Base-by-base conservation (phyloP, 1,140 invertebrate species). In the Asbolus verrucosus region DNA sequence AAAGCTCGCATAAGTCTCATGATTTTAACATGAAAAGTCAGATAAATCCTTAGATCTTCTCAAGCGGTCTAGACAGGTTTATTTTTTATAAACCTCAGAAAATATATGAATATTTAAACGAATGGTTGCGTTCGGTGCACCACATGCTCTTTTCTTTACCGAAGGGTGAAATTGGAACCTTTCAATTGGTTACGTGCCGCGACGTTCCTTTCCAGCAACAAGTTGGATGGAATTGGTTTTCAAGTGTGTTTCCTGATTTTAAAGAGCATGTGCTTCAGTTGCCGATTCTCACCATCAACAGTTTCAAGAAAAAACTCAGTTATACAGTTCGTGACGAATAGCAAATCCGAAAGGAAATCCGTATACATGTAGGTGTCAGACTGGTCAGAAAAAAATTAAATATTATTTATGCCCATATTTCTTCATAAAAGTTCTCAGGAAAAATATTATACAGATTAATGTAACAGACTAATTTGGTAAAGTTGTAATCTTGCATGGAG, bases 181-280 rank as follows among this genome's bases (percentile, higher is more conserved):
- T 50, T 50, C 19, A 50, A 50, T 24, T 54, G 46, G 1, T 54
- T 54, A 54, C 46, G 21, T 54, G 46, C 46, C 21, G 5, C 5
- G 19, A 27, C 46, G 46, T 30, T 54, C 1, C 21, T 54, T 27
- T 54, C 19, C 46, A 54, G 46, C 46, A 54, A 54, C 46, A 54
- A 54, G 46, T 54, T 50, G 46, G 18, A 24, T 13, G 24, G 18
- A 27, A 54, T 54, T 3, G 46, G 19, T 27, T 54, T 54, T 27
- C 46, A 27, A 54, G 46, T 27, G 21, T 27, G 46, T 54, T 27
- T 19, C 43, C 5, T 18, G 16, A 50, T 50, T 50, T 50, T 8
- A 50, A 18, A 50, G 16, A 50, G 24, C 8, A 27, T 27, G 24
- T 27, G 8, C 24, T 8, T 27, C 8, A 8, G 24, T 4, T 27